Conservation (phyloP, 2,888 invertebrate genomes). For the Trachelus stipa region DNA sequence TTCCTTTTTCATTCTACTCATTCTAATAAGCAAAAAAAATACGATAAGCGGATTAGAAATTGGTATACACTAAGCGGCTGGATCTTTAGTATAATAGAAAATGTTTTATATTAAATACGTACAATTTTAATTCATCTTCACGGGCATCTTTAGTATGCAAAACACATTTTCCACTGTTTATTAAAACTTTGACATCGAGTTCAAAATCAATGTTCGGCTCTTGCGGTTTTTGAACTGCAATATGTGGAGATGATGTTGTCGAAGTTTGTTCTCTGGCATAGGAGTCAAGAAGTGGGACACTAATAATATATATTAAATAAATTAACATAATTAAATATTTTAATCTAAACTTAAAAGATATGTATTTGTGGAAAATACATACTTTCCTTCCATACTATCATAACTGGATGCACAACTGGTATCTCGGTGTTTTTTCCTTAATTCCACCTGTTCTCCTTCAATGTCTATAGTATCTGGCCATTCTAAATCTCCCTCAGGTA, state of each 20-base stretch:
- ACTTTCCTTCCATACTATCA: conserved; percentile 63
- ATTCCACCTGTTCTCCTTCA: conserved; percentile 74
- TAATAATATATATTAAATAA: conserved; percentile 26
- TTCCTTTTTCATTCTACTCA: conserved; percentile 78
- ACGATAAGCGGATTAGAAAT: conserved; percentile 45
- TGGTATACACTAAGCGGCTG: conserved; percentile 53
- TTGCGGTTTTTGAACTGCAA: conserved; percentile 72
- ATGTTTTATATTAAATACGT: conserved; percentile 40
- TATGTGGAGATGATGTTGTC: conserved; percentile 59
- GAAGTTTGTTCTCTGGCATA: conserved; percentile 60
- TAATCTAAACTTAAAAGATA: neutral
- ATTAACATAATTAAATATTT: neutral
- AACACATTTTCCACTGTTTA: conserved; percentile 97
- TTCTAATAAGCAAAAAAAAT: conserved; percentile 48
- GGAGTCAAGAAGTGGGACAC: conserved; percentile 60
- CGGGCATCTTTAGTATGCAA: conserved; percentile 89
- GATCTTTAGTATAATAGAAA: conserved; percentile 5
- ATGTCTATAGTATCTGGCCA: conserved; percentile 75
- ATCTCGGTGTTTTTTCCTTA: conserved; percentile 70
- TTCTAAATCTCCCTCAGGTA: conserved; percentile 71
- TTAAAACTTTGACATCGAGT: conserved; percentile 94
- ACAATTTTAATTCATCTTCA: conserved; percentile 78
- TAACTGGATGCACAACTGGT: conserved; percentile 60
- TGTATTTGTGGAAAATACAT: conserved; percentile 22
- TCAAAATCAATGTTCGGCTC: conserved; percentile 97